Evolutionary conservation across 2,888 invertebrate genomes (phyloP).

Genomic region (Cosmia trapezina): DNA sequence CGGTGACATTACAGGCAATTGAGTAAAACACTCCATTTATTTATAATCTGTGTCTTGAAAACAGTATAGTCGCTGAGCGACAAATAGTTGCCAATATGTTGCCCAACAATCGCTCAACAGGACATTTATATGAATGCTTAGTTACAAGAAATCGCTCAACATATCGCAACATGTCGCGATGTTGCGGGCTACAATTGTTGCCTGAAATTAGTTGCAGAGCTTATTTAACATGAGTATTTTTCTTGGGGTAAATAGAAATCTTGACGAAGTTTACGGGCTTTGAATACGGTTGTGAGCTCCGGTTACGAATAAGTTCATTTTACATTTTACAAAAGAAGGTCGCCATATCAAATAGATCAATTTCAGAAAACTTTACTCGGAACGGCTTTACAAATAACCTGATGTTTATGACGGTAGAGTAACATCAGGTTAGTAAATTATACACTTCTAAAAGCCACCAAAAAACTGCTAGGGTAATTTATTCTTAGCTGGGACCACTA

Average conservation of each 20-base stretch:
- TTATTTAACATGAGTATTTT: background rate
- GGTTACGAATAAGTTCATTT: too few species aligned
- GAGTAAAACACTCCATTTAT: constrained; percentile 18
- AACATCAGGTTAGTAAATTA: too few species aligned
- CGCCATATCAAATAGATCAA: background rate
- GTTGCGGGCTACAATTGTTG: constrained; percentile 26
- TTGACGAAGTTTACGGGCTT: too few species aligned
- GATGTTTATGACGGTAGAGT: too few species aligned
- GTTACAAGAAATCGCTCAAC: constrained; percentile 39
- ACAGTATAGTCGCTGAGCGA: background rate
- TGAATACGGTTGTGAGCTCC: too few species aligned
- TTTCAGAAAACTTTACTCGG: constrained; percentile 2
- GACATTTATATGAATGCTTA: background rate
- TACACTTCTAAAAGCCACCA: too few species aligned
- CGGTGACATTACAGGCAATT: background rate
- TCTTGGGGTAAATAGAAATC: background rate
- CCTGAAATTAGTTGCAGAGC: background rate
- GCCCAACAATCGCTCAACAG: constrained; percentile 38
- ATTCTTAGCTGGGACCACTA: too few species aligned
- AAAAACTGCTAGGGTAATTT: too few species aligned
- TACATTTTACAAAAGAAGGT: background rate
- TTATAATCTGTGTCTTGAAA: constrained; percentile 12
- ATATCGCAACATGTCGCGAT: constrained; percentile 34
- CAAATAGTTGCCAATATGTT: constrained; percentile 23
- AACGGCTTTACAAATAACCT: background rate